phyloP scores from a whole-genome alignment of 2,888 invertebrate species.

The Linnaemya tessellans region DNA sequence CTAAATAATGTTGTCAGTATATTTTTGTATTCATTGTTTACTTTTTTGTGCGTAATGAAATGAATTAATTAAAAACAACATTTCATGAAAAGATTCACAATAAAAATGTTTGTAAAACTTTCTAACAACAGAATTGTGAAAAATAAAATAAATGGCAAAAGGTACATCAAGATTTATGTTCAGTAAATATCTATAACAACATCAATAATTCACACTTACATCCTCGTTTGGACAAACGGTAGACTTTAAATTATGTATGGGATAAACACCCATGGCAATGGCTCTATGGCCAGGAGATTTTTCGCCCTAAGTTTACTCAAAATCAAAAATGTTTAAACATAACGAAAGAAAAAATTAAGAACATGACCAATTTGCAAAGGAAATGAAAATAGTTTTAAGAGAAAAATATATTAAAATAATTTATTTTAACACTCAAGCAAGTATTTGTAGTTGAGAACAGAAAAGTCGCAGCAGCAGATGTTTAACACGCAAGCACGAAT shows the following conservation, averaged over 20 bases:
- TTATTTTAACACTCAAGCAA: conserved; percentile 33
- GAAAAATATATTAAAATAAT: conserved; percentile 18
- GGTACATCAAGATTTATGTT: conserved; percentile 31
- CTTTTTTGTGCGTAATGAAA: conserved; percentile 14
- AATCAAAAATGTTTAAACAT: conserved; percentile 23
- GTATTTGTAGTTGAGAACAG: conserved; percentile 11
- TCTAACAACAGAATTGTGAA: conserved; percentile 1
- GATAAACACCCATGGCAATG: conserved; percentile 95
- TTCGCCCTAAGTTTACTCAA: conserved; percentile 87
- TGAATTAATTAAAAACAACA: not conserved
- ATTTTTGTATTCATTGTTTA: not conserved
- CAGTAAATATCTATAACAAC: conserved; percentile 46
- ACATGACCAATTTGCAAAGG: conserved; percentile 70
- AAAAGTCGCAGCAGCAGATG: conserved; percentile 34
- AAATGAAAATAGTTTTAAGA: conserved; percentile 48
- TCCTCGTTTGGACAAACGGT: conserved; percentile 93
- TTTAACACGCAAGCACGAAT: conserved; percentile 33
- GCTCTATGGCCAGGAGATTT: conserved; percentile 96
- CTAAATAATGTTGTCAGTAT: not conserved
- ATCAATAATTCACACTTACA: conserved; percentile 87
- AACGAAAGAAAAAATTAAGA: conserved; percentile 16
- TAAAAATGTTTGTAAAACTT: not conserved
- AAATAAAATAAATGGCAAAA: conserved; percentile 25
- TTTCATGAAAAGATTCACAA: not conserved
- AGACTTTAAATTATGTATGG: conserved; percentile 94